Evolutionary conservation across 1,140 invertebrate genomes (phyloP).

Genomic region (Mizuhopecten yessoensis): DNA sequence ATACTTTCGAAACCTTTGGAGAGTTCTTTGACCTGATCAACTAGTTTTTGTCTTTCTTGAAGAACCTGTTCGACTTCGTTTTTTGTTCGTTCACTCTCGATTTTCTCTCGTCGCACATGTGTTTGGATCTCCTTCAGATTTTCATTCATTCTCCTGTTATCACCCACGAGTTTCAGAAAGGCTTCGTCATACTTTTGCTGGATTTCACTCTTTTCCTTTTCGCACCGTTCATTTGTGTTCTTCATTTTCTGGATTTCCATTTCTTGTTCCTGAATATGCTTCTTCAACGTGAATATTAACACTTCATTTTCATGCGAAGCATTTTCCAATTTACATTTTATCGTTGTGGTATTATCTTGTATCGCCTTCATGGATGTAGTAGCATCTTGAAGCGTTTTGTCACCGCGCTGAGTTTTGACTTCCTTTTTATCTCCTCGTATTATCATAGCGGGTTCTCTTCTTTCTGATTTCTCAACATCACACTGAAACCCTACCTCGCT

Average conservation of each 20-base stretch:
- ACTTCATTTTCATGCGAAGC: too few species aligned
- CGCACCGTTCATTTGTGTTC: background rate
- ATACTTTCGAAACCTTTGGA: background rate
- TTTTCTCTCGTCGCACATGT: slow-evolving; percentile 19
- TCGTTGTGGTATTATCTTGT: too few species aligned
- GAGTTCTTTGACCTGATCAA: background rate
- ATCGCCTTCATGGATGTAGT: too few species aligned
- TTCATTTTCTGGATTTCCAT: background rate
- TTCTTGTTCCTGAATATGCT: background rate
- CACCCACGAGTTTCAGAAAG: background rate
- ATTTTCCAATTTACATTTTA: too few species aligned
- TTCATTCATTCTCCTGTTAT: slow-evolving; percentile 5
- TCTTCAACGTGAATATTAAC: too few species aligned
- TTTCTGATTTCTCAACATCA: too few species aligned
- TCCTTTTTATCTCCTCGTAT: too few species aligned
- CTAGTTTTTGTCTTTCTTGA: background rate
- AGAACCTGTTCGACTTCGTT: background rate
- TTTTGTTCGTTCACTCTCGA: background rate
- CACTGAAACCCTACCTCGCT: too few species aligned
- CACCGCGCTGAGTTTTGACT: too few species aligned
- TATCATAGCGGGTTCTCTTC: too few species aligned
- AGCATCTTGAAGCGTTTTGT: too few species aligned
- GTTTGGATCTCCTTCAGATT: background rate
- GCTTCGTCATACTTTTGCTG: background rate
- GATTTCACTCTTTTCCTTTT: background rate